These are phyloP conservation scores for Latrodectus geometricus DNA, from an alignment of 1,140 invertebrate species.

Conservation along the genomic window DNA sequence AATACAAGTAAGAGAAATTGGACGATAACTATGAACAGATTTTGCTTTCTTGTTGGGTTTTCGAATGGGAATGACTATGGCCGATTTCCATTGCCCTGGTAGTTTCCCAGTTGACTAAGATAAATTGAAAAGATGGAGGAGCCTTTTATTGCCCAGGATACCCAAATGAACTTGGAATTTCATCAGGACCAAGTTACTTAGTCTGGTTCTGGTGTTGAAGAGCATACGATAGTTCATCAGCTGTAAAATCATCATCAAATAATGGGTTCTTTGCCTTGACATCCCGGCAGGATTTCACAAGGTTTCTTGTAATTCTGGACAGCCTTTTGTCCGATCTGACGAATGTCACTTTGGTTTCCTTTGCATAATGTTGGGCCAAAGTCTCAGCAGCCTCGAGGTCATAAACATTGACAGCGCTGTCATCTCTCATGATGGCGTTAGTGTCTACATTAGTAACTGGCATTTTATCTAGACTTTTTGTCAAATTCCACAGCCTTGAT, in stretches of 20 bases:
- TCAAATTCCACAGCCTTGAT: neutral
- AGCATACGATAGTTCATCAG: neutral
- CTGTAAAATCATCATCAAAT: constrained; percentile 9
- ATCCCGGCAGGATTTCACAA: constrained; percentile 4
- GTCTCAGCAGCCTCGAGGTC: constrained; percentile 1
- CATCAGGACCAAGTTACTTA: neutral
- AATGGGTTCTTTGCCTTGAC: neutral
- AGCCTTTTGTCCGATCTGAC: neutral
- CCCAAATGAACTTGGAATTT: neutral
- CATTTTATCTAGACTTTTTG: neutral
- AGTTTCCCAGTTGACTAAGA: neutral
- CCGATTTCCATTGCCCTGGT: neutral
- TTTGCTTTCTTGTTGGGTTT: constrained; percentile 15
- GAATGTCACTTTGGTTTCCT: constrained; percentile 4
- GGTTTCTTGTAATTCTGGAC: neutral
- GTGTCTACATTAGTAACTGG: neutral
- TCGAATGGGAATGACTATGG: neutral
- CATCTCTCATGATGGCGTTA: neutral
- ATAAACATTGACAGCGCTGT: neutral
- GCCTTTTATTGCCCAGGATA: neutral
- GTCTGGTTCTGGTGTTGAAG: neutral
- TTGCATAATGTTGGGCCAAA: neutral
- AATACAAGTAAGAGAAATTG: constrained; percentile 11
- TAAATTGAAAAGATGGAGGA: constrained; percentile 1
- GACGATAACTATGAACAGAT: neutral